Percentiles rank a stretch among this genome's conserved stretches.
Evolutionary conservation across 1,140 invertebrate species (phyloP).

Genomic region (Acromyrmex echinatior): DNA sequence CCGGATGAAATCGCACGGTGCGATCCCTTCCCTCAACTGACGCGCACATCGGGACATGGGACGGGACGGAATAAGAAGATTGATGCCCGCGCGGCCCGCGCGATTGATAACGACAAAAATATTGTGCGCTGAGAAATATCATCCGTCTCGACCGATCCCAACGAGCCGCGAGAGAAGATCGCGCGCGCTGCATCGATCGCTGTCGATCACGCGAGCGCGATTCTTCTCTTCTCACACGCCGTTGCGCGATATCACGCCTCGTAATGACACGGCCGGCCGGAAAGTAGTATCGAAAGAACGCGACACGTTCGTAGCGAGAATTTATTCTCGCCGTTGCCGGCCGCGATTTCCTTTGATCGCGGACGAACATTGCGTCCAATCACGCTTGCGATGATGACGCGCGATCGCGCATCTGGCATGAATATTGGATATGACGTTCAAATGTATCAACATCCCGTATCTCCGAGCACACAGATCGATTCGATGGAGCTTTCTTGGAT

Average conservation of each 20-base stretch:
- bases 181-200: not conserved
- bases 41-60: not conserved
- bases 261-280: not conserved
- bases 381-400: constrained; percentile 30
- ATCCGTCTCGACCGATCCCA: not conserved
- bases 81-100: constrained; percentile 63
- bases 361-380: constrained; percentile 13
- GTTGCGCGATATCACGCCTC: not conserved
- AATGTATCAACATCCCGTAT: not conserved
- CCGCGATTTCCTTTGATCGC: constrained; percentile 28
- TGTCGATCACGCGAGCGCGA: constrained; percentile 13
- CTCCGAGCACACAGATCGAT: not conserved
- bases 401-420: constrained; percentile 39
- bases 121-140: constrained; percentile 42
- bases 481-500: not conserved
- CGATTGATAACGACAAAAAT: constrained; percentile 73
- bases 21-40: constrained; percentile 32
- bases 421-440: not conserved
- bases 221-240: constrained; percentile 4
- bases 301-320: constrained; percentile 12
- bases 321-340: not conserved
- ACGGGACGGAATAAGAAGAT: constrained; percentile 61
- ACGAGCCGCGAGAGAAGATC: constrained; percentile 18
- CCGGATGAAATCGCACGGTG: constrained; percentile 32
- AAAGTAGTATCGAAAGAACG: constrained; percentile 7